These are phyloP conservation scores for Cynoglossus semilaevis DNA, from an alignment of 2,113 vertebrate genomes.

Conservation along the genomic window DNA sequence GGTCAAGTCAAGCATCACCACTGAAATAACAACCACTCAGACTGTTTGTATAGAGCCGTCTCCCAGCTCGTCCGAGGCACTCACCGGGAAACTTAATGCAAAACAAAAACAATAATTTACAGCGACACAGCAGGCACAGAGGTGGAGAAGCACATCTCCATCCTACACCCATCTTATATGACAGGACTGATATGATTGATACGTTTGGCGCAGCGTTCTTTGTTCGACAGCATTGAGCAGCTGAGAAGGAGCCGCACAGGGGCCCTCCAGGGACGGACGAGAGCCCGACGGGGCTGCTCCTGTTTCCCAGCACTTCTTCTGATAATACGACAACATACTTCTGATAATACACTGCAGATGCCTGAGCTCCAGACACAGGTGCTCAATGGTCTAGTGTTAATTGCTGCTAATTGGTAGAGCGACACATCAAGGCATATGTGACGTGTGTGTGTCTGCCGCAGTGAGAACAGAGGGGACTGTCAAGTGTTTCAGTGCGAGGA, in stretches of 20 bases:
- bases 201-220: slow-evolving; percentile 3
- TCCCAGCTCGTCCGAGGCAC: slow-evolving; percentile 44
- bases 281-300: slow-evolving; percentile 23
- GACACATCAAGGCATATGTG: slow-evolving; percentile 64
- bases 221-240: slow-evolving; percentile 5
- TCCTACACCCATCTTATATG: slow-evolving; percentile 16
- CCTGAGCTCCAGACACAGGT: slow-evolving; percentile 69
- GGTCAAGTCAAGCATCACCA: slow-evolving; percentile 38
- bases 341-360: slow-evolving; percentile 66
- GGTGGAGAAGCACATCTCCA: slow-evolving; percentile 21
- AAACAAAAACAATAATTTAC: slow-evolving; percentile 66
- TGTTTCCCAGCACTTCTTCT: slow-evolving; percentile 54
- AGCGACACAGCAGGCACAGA: slow-evolving; percentile 35
- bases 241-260: slow-evolving; percentile 13
- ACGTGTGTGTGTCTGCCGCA: slow-evolving; percentile 22
- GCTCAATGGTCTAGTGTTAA: slow-evolving; percentile 75
- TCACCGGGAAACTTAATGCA: slow-evolving; percentile 58
- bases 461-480: slow-evolving; percentile 45
- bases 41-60: slow-evolving; percentile 66
- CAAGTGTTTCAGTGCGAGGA: slow-evolving; percentile 31
- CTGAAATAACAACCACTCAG: slow-evolving; percentile 67
- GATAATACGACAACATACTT: slow-evolving; percentile 62
- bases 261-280: slow-evolving; percentile 20
- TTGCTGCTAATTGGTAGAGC: slow-evolving; percentile 80
- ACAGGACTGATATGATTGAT: slow-evolving; percentile 23